Base-by-base conservation (phyloP, 2,888 invertebrate species). In the Archaeoteleia sp. region DNA sequence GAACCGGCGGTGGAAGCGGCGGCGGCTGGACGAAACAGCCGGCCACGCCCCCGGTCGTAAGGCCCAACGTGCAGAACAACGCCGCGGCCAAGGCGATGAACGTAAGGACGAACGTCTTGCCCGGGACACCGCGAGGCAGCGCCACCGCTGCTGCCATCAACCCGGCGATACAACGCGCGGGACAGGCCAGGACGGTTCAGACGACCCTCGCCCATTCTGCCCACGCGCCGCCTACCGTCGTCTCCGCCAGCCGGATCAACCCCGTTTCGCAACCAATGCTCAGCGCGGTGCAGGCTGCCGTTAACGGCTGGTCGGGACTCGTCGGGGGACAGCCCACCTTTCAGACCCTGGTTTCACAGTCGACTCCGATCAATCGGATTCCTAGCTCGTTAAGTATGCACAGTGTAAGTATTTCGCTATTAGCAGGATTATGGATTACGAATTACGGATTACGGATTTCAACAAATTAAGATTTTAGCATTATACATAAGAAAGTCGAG, bases 21-120 rank as follows among this genome's bases (percentile, higher is more conserved):
- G 92, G 92, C 0, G 92, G 93, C 74, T 93, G 93, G 93, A 93
- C 93, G 15, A 87, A 92, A 20, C 93, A 93, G 73, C 93, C 93
- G 0, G 88, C 91, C 0, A 91, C 91, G 29, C 93, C 93, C 5
- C 92, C 93, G 0, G 74, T 77, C 0, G 0, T 87, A 1, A 83
- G 86, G 42, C 81, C 87, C 7, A 81, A 82, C 74, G 75, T 76
- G 17, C 80, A 78, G 66, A 82, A 80, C 54, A 84, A 79, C 55
- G 70, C 76, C 1, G 70, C 76, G 4, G 81, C 76, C 9, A 84
- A 83, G 67, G 75, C 82, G 9, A 67, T 86, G 9, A 84, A 81
- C 65, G 70, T 79, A 15, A 73, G 76, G 1, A 57, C 70, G 1
- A 73, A 77, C 12, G 54, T 78, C 20, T 79, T 76, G 57, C 78